Percentiles rank a stretch among this genome's conserved stretches.
Evolutionary conservation across 2,888 invertebrate species (phyloP).

Genomic region (Eupithecia dodoneata): DNA sequence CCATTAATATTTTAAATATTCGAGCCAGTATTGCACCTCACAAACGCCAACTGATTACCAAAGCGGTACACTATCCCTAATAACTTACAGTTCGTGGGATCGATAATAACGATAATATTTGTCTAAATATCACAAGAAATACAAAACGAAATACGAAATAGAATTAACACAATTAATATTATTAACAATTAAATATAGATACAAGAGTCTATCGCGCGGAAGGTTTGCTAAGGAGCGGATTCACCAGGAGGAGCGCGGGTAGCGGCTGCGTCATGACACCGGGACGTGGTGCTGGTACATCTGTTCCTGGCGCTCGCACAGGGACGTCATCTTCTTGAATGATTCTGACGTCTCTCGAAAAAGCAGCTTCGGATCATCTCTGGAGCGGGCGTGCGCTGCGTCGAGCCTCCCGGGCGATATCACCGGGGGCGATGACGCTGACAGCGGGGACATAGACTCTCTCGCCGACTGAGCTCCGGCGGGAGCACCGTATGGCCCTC

Average conservation of each 20-base stretch:
- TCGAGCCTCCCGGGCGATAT: slow-evolving; percentile 77
- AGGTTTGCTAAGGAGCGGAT: slow-evolving; percentile 59
- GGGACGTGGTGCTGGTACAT: slow-evolving; percentile 83
- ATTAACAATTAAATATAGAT: slow-evolving; percentile 79
- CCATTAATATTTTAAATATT: slow-evolving; percentile 79
- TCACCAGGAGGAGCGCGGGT: slow-evolving; percentile 75
- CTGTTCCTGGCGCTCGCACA: slow-evolving; percentile 82
- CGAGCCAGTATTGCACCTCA: slow-evolving; percentile 80
- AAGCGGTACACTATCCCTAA: slow-evolving; percentile 74
- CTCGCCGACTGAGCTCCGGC: slow-evolving; percentile 73
- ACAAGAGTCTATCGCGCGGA: slow-evolving; percentile 68
- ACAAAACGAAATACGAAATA: slow-evolving; percentile 83
- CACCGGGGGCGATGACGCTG: slow-evolving; percentile 79
- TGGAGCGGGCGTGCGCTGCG: slow-evolving; percentile 73
- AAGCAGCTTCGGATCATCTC: slow-evolving; percentile 80
- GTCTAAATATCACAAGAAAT: slow-evolving; percentile 85
- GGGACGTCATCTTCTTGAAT: slow-evolving; percentile 81
- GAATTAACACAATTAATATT: slow-evolving; percentile 82
- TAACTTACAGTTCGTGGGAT: slow-evolving; percentile 83
- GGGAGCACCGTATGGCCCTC: slow-evolving; percentile 72
- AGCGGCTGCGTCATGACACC: slow-evolving; percentile 80
- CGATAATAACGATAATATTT: slow-evolving; percentile 80
- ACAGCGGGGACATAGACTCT: slow-evolving; percentile 78
- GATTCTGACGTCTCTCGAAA: slow-evolving; percentile 82
- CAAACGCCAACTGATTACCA: slow-evolving; percentile 70